A percentile compares a stretch with the other conserved stretches of the same genome.
Conservation (phyloP, 2,888 invertebrate species). For the Aquatica leii region DNA sequence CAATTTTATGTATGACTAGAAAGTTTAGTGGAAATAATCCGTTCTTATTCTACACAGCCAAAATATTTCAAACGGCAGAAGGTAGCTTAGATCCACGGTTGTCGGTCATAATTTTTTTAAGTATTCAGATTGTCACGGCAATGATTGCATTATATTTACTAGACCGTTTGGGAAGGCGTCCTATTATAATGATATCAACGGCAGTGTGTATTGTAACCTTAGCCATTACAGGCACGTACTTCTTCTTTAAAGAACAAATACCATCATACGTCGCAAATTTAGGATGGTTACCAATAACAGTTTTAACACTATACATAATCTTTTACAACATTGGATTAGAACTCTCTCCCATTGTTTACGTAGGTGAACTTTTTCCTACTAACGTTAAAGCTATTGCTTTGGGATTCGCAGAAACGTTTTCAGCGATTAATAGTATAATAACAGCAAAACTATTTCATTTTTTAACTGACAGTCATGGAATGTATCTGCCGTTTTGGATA, state of each 20-base stretch:
- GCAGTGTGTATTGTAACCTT: slow-evolving; percentile 59
- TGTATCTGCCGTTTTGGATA: slow-evolving; percentile 71
- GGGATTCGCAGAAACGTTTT: slow-evolving; percentile 64
- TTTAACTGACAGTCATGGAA: slow-evolving; percentile 66
- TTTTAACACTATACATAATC: slow-evolving; percentile 62
- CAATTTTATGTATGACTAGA: slow-evolving; percentile 68
- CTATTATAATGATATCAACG: slow-evolving; percentile 67
- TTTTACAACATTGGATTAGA: slow-evolving; percentile 64
- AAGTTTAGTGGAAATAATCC: slow-evolving; percentile 73
- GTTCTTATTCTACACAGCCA: slow-evolving; percentile 69
- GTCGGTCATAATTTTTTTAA: slow-evolving; percentile 68
- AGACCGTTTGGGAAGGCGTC: slow-evolving; percentile 71
- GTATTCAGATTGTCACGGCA: slow-evolving; percentile 67
- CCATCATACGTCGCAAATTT: slow-evolving; percentile 52
- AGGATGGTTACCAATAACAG: slow-evolving; percentile 62
- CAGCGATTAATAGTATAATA: slow-evolving; percentile 61
- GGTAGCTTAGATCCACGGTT: slow-evolving; percentile 63
- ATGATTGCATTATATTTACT: slow-evolving; percentile 66
- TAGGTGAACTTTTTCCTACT: slow-evolving; percentile 65
- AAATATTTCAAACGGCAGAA: slow-evolving; percentile 66
- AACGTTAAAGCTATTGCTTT: slow-evolving; percentile 66
- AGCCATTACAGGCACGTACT: slow-evolving; percentile 58
- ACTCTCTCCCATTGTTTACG: slow-evolving; percentile 62
- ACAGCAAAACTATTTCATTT: slow-evolving; percentile 62
- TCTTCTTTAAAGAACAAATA: slow-evolving; percentile 58